These are phyloP conservation scores for Toxostoma redivivum DNA, from an alignment of 2,113 vertebrate genomes.

Conservation along the genomic window DNA sequence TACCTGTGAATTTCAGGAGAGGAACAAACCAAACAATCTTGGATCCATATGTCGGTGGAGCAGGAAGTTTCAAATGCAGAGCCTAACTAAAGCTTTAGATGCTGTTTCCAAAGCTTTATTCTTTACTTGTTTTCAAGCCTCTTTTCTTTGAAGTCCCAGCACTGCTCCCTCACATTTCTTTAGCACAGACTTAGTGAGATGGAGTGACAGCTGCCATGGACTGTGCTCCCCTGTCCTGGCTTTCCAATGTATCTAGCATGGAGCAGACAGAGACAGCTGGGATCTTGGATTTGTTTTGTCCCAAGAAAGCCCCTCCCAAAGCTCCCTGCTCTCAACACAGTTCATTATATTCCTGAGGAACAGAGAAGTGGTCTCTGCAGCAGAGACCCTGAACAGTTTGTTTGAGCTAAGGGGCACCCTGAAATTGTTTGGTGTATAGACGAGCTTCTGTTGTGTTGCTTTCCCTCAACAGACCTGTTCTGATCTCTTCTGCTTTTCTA, in stretches of 20 bases:
- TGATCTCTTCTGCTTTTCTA: conserved; percentile 29
- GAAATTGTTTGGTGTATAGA: too few relatives aligned
- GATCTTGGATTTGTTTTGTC: not conserved
- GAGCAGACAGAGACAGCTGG: not conserved
- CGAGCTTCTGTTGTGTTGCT: not conserved
- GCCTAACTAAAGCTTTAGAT: not conserved
- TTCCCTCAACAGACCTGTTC: fast-evolving
- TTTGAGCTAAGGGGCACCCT: not conserved
- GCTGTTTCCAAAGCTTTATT: not conserved
- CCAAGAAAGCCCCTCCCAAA: not conserved
- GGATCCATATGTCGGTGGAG: not conserved
- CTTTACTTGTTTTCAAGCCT: not conserved
- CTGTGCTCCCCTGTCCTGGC: not conserved
- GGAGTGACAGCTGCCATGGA: not conserved
- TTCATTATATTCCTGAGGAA: fast-evolving
- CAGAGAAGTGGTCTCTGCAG: not conserved
- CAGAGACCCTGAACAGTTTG: not conserved
- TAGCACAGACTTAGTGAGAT: not conserved
- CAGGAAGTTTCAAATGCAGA: not conserved
- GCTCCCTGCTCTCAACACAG: not conserved
- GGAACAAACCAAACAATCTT: not conserved
- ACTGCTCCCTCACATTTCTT: not conserved
- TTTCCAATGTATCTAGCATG: fast-evolving
- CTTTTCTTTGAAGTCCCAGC: not conserved
- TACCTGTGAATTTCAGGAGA: not conserved